Conservation (phyloP, 2,888 invertebrate genomes). For the Candidula unifasciata region DNA sequence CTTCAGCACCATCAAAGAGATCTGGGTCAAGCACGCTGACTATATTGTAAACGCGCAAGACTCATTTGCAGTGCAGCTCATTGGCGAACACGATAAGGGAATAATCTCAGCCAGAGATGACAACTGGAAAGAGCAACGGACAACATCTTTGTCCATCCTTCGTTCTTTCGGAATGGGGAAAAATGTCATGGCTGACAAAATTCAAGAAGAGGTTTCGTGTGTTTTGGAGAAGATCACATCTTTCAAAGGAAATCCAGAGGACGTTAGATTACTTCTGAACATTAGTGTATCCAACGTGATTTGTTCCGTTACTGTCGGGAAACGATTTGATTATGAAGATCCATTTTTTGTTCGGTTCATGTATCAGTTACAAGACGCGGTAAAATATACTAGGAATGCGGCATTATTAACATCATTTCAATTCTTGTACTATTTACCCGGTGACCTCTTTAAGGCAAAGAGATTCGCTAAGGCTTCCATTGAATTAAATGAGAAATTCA, state of each 20-base stretch:
- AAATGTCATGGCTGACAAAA: neutral
- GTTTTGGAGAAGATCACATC: neutral
- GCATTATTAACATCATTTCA: neutral
- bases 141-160: neutral
- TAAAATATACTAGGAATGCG: neutral
- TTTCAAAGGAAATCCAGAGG: conserved; percentile 3
- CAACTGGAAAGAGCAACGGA: conserved; percentile 16
- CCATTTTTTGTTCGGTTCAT: neutral
- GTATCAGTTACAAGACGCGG: neutral
- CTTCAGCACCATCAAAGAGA: conserved; percentile 49
- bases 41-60: conserved; percentile 40
- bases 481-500: conserved; percentile 12
- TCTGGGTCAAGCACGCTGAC: conserved; percentile 51
- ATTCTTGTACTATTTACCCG: conserved; percentile 15
- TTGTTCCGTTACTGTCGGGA: conserved; percentile 8
- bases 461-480: conserved; percentile 22
- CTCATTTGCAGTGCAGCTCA: neutral
- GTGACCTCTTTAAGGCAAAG: conserved; percentile 51
- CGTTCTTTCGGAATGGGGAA: conserved; percentile 16
- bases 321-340: conserved; percentile 36
- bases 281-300: conserved; percentile 1
- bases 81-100: conserved; percentile 25
- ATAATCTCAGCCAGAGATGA: conserved; percentile 33
- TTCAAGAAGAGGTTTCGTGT: conserved; percentile 45
- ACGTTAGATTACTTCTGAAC: neutral